Evolutionary conservation across 2,113 vertebrate species (phyloP).

Genomic region (Myrmecobius fasciatus): DNA sequence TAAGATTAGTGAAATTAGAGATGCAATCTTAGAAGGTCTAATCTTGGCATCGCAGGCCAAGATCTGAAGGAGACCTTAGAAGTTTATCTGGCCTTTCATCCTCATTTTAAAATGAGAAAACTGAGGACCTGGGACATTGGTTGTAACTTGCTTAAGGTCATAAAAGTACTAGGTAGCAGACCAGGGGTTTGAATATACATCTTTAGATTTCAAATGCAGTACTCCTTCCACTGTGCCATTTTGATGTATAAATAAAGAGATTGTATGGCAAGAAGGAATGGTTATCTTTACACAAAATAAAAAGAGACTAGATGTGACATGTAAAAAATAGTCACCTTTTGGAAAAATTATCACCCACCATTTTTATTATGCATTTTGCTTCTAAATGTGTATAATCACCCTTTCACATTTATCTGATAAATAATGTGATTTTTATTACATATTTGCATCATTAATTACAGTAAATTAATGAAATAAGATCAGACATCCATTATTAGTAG

Average conservation of each 20-base stretch:
- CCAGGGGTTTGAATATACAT: not conserved
- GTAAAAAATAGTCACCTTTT: conserved; percentile 51
- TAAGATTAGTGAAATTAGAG: conserved; percentile 22
- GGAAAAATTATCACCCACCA: conserved; percentile 54
- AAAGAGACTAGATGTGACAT: conserved; percentile 24
- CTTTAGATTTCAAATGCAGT: not conserved
- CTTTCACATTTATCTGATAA: conserved; percentile 72
- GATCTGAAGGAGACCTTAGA: not conserved
- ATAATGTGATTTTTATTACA: conserved; percentile 73
- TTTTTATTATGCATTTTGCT: conserved; percentile 75
- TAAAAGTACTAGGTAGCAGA: not conserved
- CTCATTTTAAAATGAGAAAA: not conserved
- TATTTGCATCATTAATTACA: conserved; percentile 65
- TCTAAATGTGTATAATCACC: conserved; percentile 65
- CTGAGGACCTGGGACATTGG: not conserved
- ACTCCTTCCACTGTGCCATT: not conserved
- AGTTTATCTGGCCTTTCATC: not conserved
- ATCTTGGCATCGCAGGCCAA: not conserved
- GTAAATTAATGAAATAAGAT: conserved; percentile 59
- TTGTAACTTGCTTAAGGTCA: not conserved
- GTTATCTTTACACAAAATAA: not conserved
- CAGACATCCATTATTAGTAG: conserved; percentile 76
- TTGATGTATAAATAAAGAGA: not conserved
- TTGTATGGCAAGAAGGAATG: conserved; percentile 11
- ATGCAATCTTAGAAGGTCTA: not conserved